Base-by-base conservation (phyloP, 2,797 vertebrate species). In the Clarias pachynema region DNA sequence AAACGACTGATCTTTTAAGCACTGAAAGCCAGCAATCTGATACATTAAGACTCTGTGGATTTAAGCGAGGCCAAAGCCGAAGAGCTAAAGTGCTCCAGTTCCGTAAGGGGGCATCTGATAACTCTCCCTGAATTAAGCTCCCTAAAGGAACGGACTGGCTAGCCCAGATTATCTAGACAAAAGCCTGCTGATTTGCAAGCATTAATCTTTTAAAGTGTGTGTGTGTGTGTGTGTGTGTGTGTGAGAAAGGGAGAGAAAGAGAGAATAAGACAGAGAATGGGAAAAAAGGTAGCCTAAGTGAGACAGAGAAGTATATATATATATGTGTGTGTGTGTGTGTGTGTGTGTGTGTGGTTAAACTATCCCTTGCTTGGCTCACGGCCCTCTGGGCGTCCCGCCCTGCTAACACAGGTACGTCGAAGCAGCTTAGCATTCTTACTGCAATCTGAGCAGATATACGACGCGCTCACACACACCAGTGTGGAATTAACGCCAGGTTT, bases 31-130 rank as follows among this genome's bases (percentile, higher is more conserved):
- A 89, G 88, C 89, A 89, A 92, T 90, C 89, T 88, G 91, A 93
- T 92, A 89, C 89, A 81, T 74, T 81, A 90, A 44, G 83, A 87
- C 83, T 90, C 89, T 29, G 87, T 90, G 91, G 92, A 90, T 87
- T 93, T 92, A 90, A 90, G 85, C 44, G 87, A 86, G 91, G 89
- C 88, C 84, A 62, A 79, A 89, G 88, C 89, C 79, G 77, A 49
- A 86, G 89, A 91, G 91, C 88, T 91, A 89, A 82, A 89, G 87
- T 84, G 87, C 89, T 89, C 91, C 91, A 90, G 88, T 93, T 93
- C 91, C 75, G 37, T 69, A 85, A 81, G 70, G 89, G 79, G 91
- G 89, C 8, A 94, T 93, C 94, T 94, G 94, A 95, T 94, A 92
- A 94, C 91, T 87, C 90, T 91, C 91, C 86, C 88, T 86, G 90